Evolutionary conservation across 1,140 invertebrate species (phyloP).

Genomic region (Eriocheir sinensis): DNA sequence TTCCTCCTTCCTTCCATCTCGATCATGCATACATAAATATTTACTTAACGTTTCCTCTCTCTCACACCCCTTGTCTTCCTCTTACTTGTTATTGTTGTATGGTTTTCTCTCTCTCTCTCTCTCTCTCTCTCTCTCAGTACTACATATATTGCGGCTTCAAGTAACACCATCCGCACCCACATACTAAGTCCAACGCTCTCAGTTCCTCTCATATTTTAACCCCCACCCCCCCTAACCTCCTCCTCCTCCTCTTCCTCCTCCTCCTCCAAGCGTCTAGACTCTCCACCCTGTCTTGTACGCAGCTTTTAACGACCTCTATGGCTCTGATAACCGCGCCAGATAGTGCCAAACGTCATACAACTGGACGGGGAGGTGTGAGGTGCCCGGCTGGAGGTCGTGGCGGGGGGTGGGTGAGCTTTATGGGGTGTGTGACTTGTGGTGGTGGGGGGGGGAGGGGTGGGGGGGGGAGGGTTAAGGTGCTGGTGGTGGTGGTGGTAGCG

Average conservation of each 20-base stretch:
- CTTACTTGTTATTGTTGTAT: not conserved
- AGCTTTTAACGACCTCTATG: conserved; percentile 59
- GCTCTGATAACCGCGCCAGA: conserved; percentile 54
- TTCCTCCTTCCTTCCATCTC: not conserved
- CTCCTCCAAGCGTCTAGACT: conserved; percentile 19
- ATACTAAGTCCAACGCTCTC: not conserved
- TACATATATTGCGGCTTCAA: too few species aligned
- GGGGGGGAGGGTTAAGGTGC: not conserved
- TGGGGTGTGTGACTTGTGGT: not conserved
- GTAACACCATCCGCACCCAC: not conserved
- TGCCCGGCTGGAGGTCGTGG: conserved; percentile 14
- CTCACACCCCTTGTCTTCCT: not conserved
- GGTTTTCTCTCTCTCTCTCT: conserved; percentile 53
- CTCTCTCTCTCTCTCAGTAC: conserved; percentile 41
- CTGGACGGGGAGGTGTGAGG: conserved; percentile 50
- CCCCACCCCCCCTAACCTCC: not conserved
- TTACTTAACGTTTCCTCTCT: not conserved
- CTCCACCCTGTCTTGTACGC: conserved; percentile 39
- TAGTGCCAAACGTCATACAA: conserved; percentile 39
- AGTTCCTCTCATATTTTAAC: not conserved
- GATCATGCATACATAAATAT: too few species aligned
- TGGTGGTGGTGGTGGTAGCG: not conserved
- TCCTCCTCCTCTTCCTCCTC: conserved; percentile 12
- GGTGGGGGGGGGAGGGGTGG: not conserved
- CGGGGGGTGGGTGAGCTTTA: not conserved